Base-by-base conservation (phyloP, 2,113 vertebrate genomes). In the Microcebus griseorufus region DNA sequence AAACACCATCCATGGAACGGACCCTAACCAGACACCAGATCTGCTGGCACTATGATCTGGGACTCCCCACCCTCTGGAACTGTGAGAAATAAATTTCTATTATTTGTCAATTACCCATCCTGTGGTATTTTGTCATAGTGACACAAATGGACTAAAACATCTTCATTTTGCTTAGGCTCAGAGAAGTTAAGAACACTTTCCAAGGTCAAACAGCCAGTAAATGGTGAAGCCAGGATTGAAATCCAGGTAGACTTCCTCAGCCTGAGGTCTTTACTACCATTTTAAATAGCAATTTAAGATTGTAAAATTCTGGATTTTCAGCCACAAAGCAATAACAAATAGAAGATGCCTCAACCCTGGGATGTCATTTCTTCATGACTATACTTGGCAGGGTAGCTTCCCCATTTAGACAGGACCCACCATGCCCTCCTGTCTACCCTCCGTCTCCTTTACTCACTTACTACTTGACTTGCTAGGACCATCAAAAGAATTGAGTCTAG, bases 131-230 rank as follows among this genome's bases (percentile, higher is more conserved):
- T 69, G 16, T 69, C n/a, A n/a, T 1, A n/a, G 65, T 16, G 25
- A 14, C 65, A n/a, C 4, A 17, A 69, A 69, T 65, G 64, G 64
- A 32, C 27, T 32, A 65, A 65, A 25, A 65, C 8, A 6, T 39
- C 14, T 55, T 82, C 20, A 37, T 81, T 93, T 90, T 87, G 10
- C 37, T 86, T 45, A 76, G 51, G 20, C n/a, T 81, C 89, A 37
- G 48, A 85, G 45, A 94, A 17, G 18, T 42, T 29, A 84, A 96
- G 27, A 37, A 39, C 16, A 69, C 53, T 73, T 83, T 51, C 45
- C 27, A 22, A 91, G 42, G 6, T 55, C 51, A 20, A 58, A 73
- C 32, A 91, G 64, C 34, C 58, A 45, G 23, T 53, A 34, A 83
- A 23, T 53, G 23, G 45, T 88, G 11, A 25, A 70, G 39, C 16